These are phyloP conservation scores for Cyanocitta stelleri DNA, from an alignment of 2,113 vertebrate species.

Conservation along the genomic window DNA sequence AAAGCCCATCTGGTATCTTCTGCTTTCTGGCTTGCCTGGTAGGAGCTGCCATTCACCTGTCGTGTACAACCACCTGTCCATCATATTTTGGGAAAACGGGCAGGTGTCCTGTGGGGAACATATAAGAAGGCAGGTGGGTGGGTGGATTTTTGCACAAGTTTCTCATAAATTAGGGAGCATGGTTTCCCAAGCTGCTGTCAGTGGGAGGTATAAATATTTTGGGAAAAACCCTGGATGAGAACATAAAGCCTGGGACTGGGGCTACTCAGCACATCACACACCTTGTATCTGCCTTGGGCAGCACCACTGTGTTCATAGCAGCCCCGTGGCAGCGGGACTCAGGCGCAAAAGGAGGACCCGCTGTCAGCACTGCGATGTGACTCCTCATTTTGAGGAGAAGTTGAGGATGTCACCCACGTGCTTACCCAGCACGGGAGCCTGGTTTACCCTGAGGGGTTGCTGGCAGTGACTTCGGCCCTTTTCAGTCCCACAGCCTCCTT, in stretches of 20 bases:
- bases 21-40: not conserved
- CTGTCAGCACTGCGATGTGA: fast-evolving
- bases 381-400: not conserved
- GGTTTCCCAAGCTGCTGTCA: not conserved
- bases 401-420: not conserved
- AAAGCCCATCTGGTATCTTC: not conserved
- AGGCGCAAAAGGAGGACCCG: not conserved
- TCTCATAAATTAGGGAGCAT: not conserved
- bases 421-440: not conserved
- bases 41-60: not conserved
- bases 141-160: not conserved
- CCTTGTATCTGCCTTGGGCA: not conserved
- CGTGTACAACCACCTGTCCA: fast-evolving
- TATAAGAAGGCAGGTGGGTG: not conserved
- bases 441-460: not conserved
- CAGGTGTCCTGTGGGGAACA: fast-evolving
- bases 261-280: not conserved
- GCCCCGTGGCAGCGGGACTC: not conserved
- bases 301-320: not conserved
- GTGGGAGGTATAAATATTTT: not conserved
- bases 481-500: not conserved
- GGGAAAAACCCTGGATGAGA: not conserved
- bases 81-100: not conserved
- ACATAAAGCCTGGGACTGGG: not conserved
- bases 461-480: not conserved